Conservation (phyloP, 2,113 vertebrate genomes). For the Coreoperca whiteheadi region DNA sequence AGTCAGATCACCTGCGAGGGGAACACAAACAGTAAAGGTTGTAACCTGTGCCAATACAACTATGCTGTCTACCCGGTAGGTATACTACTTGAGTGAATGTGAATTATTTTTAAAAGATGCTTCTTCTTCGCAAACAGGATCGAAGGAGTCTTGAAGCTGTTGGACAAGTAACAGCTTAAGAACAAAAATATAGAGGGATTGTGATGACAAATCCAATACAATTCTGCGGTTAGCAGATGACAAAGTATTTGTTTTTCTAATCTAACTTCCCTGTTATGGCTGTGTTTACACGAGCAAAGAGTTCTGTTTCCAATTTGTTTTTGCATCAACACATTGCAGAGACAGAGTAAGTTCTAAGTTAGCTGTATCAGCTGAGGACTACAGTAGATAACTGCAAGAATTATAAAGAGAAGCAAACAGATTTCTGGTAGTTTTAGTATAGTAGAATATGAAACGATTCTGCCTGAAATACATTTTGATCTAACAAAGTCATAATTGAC, state of each 20-base stretch:
- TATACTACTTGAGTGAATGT: background rate
- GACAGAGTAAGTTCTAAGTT: background rate
- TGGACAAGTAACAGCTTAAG: background rate
- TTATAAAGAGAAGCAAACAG: background rate
- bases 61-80: conserved; percentile 81
- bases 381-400: background rate
- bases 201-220: background rate
- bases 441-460: background rate
- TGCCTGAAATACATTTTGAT: background rate
- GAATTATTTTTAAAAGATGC: background rate
- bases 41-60: conserved; percentile 84
- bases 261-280: background rate
- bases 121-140: background rate
- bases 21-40: accelerated
- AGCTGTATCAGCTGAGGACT: background rate
- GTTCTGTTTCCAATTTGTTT: conserved; percentile 16
- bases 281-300: background rate
- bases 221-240: background rate
- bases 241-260: conserved; percentile 3
- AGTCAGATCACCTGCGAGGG: conserved; percentile 86
- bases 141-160: background rate
- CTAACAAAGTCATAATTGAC: background rate
- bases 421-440: background rate
- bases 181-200: background rate
- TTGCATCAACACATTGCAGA: background rate